Evolutionary conservation across 2,113 vertebrate genomes (phyloP).

Genomic region (Pholis gunnellus): DNA sequence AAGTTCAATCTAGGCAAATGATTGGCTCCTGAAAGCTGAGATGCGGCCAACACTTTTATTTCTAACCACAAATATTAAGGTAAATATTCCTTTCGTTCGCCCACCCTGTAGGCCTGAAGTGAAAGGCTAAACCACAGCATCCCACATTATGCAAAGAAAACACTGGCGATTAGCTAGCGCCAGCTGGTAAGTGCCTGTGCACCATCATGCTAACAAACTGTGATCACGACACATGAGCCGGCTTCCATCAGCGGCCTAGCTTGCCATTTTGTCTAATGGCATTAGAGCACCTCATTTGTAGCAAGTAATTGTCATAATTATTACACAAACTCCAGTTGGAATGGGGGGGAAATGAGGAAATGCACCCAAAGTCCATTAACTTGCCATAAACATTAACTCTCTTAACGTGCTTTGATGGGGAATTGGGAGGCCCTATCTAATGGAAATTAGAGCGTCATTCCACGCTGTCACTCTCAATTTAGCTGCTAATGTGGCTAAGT

Average conservation of each 20-base stretch:
- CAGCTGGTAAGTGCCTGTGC: conserved; percentile 64
- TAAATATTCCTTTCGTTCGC: conserved; percentile 29
- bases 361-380: conserved; percentile 85
- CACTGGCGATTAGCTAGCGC: conserved; percentile 71
- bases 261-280: conserved; percentile 82
- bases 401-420: conserved; percentile 77
- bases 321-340: conserved; percentile 80
- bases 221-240: conserved; percentile 64
- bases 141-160: conserved; percentile 63
- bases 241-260: conserved; percentile 66
- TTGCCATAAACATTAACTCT: conserved; percentile 86
- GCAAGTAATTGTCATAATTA: conserved; percentile 86
- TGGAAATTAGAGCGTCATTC: conserved; percentile 77
- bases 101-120: conserved; percentile 34
- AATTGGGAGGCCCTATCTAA: conserved; percentile 75
- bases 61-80: conserved; percentile 28
- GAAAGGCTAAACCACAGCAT: conserved; percentile 65
- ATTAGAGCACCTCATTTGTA: conserved; percentile 83
- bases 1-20: no score
- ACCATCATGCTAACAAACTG: conserved; percentile 53
- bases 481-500: conserved; percentile 74
- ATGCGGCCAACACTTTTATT: no score
- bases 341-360: conserved; percentile 68
- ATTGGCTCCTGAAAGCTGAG: no score
- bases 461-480: conserved; percentile 79